Conservation (phyloP, 2,888 invertebrate species). For the Thera britannica region DNA sequence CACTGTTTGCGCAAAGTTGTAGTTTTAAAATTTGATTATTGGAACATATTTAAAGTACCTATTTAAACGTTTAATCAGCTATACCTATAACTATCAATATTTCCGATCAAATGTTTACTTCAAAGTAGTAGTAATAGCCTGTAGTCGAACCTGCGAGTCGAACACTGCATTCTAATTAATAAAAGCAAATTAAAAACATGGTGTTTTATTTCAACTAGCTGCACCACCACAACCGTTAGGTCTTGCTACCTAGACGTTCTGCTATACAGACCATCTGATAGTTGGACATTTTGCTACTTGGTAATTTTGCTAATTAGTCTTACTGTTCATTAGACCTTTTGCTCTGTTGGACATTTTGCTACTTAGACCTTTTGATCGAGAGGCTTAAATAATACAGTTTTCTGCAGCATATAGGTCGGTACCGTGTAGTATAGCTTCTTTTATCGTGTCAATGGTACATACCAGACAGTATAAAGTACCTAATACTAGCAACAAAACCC, state of each 20-base stretch:
- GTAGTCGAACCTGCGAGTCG: conserved; percentile 8
- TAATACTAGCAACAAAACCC: too few relatives aligned
- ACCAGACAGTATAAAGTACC: too few relatives aligned
- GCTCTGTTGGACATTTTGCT: too few relatives aligned
- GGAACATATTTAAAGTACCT: conserved; percentile 6
- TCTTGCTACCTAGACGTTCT: too few relatives aligned
- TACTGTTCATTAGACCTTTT: too few relatives aligned
- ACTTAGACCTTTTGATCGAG: too few relatives aligned
- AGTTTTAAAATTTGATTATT: conserved; percentile 5
- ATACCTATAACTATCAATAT: neutral
- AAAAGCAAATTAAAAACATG: conserved; percentile 11
- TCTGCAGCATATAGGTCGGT: too few relatives aligned
- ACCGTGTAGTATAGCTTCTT: too few relatives aligned
- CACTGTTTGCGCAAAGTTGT: conserved; percentile 1
- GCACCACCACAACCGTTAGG: neutral
- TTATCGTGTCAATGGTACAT: too few relatives aligned
- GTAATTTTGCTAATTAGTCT: too few relatives aligned
- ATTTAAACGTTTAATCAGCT: conserved; percentile 9
- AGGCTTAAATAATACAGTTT: neutral
- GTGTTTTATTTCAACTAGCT: conserved; percentile 12
- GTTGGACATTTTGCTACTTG: too few relatives aligned
- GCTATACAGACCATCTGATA: too few relatives aligned
- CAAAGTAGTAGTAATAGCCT: conserved; percentile 11
- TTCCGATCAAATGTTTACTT: conserved; percentile 6
- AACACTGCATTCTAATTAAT: conserved; percentile 22